These are phyloP conservation scores for Onychomys arenicola DNA, from an alignment of 2,797 vertebrate genomes.

Conservation along the genomic window DNA sequence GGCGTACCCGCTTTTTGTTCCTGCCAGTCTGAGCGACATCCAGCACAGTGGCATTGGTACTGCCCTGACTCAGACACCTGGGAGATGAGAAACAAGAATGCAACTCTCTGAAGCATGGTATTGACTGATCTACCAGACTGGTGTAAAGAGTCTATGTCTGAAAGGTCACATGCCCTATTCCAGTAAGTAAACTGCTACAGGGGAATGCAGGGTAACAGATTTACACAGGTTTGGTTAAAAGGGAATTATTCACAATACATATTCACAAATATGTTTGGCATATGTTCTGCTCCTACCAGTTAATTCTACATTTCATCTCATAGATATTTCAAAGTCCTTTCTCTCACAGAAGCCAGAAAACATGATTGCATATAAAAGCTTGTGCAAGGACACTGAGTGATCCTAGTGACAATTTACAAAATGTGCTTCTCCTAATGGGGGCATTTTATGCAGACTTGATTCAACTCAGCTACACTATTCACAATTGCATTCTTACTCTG, in stretches of 20 bases:
- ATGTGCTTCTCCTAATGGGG: constrained; percentile 17
- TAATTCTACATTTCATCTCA: constrained; percentile 76
- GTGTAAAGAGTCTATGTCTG: constrained; percentile 83
- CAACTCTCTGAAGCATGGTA: constrained; percentile 72
- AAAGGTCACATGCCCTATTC: constrained; percentile 91
- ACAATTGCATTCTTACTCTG: constrained; percentile 29
- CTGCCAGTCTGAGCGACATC: constrained; percentile 97
- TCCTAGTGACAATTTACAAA: constrained; percentile 13
- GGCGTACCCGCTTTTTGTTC: constrained; percentile 98
- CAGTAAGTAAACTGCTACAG: constrained; percentile 87
- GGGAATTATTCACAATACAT: constrained; percentile 22
- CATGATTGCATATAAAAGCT: constrained; percentile 79
- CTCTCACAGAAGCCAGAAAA: constrained; percentile 77
- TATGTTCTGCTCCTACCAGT: constrained; percentile 65
- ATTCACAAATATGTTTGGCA: constrained; percentile 66
- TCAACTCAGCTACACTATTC: constrained; percentile 36
- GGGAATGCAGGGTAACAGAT: constrained; percentile 78
- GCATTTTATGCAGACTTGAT: not conserved
- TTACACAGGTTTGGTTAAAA: constrained; percentile 76
- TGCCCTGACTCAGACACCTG: constrained; percentile 99
- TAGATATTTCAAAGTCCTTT: constrained; percentile 76
- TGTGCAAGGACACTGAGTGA: constrained; percentile 84
- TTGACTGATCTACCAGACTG: not conserved
- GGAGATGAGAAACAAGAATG: constrained; percentile 67
- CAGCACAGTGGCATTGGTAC: constrained; percentile 94